Percentiles rank a stretch among this genome's conserved stretches.
phyloP scores from a whole-genome alignment of 2,797 vertebrate genomes.

The Alcedo atthis region DNA sequence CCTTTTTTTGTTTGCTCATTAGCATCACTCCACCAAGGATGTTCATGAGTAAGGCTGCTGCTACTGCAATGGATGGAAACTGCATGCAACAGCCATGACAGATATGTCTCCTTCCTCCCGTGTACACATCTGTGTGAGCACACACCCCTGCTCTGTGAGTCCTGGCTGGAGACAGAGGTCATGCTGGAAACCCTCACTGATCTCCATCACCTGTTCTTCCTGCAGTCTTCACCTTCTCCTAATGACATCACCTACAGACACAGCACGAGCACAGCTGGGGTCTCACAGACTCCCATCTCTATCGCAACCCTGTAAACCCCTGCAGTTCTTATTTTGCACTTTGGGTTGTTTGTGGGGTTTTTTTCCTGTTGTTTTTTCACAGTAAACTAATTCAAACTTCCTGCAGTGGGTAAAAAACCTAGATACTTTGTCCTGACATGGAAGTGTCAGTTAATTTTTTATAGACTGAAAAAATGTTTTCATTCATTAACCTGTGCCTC shows the following conservation, averaged over 20 bases:
- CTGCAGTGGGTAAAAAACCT: neutral
- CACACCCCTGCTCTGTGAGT: neutral
- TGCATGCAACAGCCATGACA: constrained; percentile 47
- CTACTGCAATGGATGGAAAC: constrained; percentile 23
- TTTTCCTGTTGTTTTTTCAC: neutral
- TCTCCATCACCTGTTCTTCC: neutral
- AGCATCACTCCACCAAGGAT: neutral
- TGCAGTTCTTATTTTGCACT: accelerated
- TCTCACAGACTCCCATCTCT: neutral
- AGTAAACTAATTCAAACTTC: neutral
- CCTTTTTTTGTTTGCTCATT: neutral
- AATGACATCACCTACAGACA: neutral
- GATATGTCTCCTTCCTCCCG: constrained; percentile 17
- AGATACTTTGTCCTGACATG: neutral
- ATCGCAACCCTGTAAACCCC: accelerated
- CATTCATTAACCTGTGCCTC: neutral
- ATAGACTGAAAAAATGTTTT: neutral
- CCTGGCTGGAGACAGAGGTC: constrained; percentile 25
- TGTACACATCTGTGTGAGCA: neutral
- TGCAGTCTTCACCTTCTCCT: constrained; percentile 4
- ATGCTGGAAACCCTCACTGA: neutral
- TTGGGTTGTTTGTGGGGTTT: neutral
- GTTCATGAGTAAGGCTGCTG: constrained; percentile 33
- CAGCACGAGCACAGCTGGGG: neutral
- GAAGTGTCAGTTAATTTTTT: neutral